Conservation (phyloP, 2,888 invertebrate genomes). For the Lasioglossum figueresi region DNA sequence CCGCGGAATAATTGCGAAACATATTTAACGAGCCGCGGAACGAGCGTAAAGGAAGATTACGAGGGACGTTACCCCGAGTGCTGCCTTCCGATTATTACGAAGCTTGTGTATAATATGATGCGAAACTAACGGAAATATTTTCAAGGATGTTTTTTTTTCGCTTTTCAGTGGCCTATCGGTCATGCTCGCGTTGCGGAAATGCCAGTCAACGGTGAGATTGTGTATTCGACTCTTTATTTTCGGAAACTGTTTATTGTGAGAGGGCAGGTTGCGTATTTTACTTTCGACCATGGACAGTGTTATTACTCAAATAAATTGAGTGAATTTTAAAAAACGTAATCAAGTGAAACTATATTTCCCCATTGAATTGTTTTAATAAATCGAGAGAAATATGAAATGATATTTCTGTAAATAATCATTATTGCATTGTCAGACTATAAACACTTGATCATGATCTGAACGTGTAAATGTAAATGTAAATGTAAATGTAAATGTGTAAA, state of each 20-base stretch:
- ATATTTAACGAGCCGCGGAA: constrained; percentile 13
- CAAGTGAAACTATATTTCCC: neutral
- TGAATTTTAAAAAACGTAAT: neutral
- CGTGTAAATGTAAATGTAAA: too few species aligned
- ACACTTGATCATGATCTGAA: too few species aligned
- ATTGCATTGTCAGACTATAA: too few species aligned
- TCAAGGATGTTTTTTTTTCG: neutral
- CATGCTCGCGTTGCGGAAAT: neutral
- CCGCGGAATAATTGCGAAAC: constrained; percentile 17
- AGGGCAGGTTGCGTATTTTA: neutral
- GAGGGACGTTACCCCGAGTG: neutral
- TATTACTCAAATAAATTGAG: neutral
- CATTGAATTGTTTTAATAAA: too few species aligned
- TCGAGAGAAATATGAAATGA: too few species aligned
- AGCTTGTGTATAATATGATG: neutral
- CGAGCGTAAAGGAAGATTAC: neutral
- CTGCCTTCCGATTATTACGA: neutral
- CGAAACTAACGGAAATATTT: neutral
- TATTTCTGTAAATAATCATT: too few species aligned
- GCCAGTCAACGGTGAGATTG: neutral
- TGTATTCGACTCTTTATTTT: neutral
- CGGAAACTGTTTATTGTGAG: neutral
- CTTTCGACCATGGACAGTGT: neutral
- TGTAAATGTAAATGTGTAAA: too few species aligned
- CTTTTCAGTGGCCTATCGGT: neutral